Evolutionary conservation across 2,113 vertebrate genomes (phyloP).

Genomic region (Chascanopsetta lugubris): DNA sequence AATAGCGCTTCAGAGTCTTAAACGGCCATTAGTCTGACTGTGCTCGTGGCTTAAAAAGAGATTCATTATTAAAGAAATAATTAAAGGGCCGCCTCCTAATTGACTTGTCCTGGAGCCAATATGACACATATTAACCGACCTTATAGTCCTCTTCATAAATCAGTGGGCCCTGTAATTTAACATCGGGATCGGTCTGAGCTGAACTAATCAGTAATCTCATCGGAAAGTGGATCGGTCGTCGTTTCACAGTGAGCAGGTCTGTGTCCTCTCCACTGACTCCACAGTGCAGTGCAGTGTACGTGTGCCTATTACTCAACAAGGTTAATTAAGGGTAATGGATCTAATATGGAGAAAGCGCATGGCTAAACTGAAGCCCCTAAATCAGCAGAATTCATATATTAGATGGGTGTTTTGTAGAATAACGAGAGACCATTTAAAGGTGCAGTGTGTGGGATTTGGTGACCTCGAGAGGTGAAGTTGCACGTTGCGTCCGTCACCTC

Average conservation of each 20-base stretch:
- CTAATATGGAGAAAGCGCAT: conserved; percentile 59
- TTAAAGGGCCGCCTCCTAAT: conserved; percentile 72
- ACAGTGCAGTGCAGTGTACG: conserved; percentile 47
- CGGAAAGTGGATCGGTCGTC: conserved; percentile 63
- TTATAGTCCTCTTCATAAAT: conserved; percentile 82
- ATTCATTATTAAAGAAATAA: conserved; percentile 80
- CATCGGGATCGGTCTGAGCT: conserved; percentile 75
- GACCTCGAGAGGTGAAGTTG: too few relatives aligned
- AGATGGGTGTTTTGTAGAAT: too few relatives aligned
- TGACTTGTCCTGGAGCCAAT: conserved; percentile 73
- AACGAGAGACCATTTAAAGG: too few relatives aligned
- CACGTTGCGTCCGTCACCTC: too few relatives aligned
- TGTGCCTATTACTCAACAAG: conserved; percentile 47
- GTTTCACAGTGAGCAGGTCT: conserved; percentile 48
- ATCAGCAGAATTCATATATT: neutral
- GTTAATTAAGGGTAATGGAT: conserved; percentile 76
- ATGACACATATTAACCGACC: conserved; percentile 80
- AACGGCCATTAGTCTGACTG: conserved; percentile 67
- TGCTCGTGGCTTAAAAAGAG: conserved; percentile 66
- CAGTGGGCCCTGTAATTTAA: conserved; percentile 74
- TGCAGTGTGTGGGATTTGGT: too few relatives aligned
- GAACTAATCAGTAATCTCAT: conserved; percentile 78
- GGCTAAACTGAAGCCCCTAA: too few relatives aligned
- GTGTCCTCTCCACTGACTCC: conserved; percentile 42
- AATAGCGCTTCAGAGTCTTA: conserved; percentile 66